Percentiles rank a stretch among this genome's conserved stretches.
phyloP scores from a whole-genome alignment of 2,113 vertebrate genomes.

The Caloenas nicobarica region DNA sequence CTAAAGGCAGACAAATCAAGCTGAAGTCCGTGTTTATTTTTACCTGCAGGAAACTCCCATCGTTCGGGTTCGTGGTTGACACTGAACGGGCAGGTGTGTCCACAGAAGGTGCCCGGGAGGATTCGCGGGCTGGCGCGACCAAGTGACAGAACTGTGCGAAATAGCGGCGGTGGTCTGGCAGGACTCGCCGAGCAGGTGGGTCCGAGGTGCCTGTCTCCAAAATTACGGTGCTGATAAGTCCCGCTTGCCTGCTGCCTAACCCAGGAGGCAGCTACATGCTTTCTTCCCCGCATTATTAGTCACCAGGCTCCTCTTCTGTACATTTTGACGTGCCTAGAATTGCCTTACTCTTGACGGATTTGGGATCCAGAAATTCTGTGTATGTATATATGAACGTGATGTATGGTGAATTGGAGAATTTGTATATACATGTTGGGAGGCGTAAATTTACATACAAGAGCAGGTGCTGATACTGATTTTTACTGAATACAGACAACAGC shows the following conservation, averaged over 20 bases:
- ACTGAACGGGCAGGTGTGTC: constrained; percentile 55
- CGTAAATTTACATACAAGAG: not conserved
- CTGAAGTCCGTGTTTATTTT: not conserved
- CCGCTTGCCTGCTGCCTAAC: constrained; percentile 14
- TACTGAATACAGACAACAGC: not conserved
- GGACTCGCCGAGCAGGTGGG: constrained; percentile 55
- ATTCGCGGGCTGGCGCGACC: constrained; percentile 56
- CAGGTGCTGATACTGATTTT: not conserved
- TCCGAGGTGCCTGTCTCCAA: constrained; percentile 28
- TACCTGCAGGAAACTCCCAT: constrained; percentile 14
- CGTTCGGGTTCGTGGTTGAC: not conserved
- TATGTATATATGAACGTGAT: not conserved
- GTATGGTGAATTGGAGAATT: not conserved
- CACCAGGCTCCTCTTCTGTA: not conserved
- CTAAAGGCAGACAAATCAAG: not conserved
- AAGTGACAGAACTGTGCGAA: constrained; percentile 66
- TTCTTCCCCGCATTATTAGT: not conserved
- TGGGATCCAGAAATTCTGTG: not conserved
- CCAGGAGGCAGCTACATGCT: not conserved
- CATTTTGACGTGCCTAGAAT: not conserved
- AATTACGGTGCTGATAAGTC: not conserved
- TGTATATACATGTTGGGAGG: not conserved
- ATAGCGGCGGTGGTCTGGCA: constrained; percentile 63
- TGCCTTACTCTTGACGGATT: not conserved
- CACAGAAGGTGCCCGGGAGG: constrained; percentile 53